Percentiles rank a stretch among this genome's conserved stretches.
phyloP scores from a whole-genome alignment of 2,113 vertebrate species.

The Thunnus maccoyii region DNA sequence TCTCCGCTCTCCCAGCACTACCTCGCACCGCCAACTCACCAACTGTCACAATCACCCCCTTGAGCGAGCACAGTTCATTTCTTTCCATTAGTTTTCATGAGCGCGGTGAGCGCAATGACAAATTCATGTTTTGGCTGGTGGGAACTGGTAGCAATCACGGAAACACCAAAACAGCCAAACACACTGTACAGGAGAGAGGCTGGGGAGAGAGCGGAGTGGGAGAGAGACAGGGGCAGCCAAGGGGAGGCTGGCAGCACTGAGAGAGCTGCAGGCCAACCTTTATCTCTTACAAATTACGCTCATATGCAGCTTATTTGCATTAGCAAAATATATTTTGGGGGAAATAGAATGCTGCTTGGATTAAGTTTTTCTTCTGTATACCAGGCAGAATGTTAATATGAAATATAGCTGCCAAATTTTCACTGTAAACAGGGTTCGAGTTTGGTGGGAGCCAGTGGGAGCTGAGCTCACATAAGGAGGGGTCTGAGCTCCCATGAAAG shows the following conservation, averaged over 20 bases:
- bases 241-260: slow-evolving; percentile 30
- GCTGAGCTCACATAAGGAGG: too few relatives aligned
- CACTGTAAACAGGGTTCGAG: neutral
- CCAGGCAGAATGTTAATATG: neutral
- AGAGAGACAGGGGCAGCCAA: slow-evolving; percentile 5
- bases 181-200: slow-evolving; percentile 70
- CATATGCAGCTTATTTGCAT: slow-evolving; percentile 44
- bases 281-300: slow-evolving; percentile 24
- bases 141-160: slow-evolving; percentile 85
- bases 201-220: neutral
- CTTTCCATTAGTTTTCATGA: slow-evolving; percentile 86
- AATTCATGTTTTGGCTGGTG: slow-evolving; percentile 90
- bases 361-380: slow-evolving; percentile 28
- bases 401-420: slow-evolving; percentile 6
- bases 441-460: too few relatives aligned
- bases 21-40: slow-evolving; percentile 48
- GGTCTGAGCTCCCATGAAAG: too few relatives aligned
- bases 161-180: slow-evolving; percentile 88
- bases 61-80: slow-evolving; percentile 87
- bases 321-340: slow-evolving; percentile 12
- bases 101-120: slow-evolving; percentile 82
- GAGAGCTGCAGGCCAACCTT: slow-evolving; percentile 33
- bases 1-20: neutral
- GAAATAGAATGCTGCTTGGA: neutral
- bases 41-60: slow-evolving; percentile 73